phyloP scores from a whole-genome alignment of 2,113 vertebrate genomes.

The Pedetes capensis region DNA sequence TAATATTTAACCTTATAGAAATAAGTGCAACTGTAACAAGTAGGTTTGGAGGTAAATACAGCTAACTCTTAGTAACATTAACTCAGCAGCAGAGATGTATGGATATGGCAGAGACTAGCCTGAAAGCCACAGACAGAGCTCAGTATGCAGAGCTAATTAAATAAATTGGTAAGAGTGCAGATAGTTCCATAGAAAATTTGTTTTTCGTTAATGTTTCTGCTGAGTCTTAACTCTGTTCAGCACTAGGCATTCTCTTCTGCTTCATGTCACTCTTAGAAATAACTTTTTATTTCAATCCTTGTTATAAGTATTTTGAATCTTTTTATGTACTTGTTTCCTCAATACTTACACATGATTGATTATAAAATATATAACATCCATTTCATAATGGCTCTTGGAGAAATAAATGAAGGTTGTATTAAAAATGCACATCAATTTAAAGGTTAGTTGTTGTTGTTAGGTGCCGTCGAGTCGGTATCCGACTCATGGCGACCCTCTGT shows the following conservation, averaged over 20 bases:
- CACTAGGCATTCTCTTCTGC: not conserved
- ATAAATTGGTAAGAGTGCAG: no score
- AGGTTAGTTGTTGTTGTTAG: no score
- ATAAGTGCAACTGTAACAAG: not conserved
- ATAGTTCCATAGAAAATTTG: not conserved
- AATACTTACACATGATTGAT: not conserved
- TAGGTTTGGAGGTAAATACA: not conserved
- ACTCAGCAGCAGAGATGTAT: not conserved
- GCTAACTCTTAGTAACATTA: not conserved
- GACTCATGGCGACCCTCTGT: no score
- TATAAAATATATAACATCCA: not conserved
- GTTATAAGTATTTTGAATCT: not conserved
- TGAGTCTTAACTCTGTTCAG: not conserved
- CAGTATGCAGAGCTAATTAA: no score
- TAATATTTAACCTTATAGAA: not conserved
- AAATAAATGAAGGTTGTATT: not conserved
- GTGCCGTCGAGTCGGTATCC: no score
- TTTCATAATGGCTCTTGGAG: not conserved
- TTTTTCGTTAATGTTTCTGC: not conserved
- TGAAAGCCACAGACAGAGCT: not conserved
- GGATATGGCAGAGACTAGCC: no score
- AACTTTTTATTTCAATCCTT: not conserved
- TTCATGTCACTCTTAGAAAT: not conserved
- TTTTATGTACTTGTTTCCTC: not conserved
- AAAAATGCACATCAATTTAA: not conserved